Evolutionary conservation across 2,113 vertebrate genomes (phyloP).

Genomic region (Acrocephalus kingi): DNA sequence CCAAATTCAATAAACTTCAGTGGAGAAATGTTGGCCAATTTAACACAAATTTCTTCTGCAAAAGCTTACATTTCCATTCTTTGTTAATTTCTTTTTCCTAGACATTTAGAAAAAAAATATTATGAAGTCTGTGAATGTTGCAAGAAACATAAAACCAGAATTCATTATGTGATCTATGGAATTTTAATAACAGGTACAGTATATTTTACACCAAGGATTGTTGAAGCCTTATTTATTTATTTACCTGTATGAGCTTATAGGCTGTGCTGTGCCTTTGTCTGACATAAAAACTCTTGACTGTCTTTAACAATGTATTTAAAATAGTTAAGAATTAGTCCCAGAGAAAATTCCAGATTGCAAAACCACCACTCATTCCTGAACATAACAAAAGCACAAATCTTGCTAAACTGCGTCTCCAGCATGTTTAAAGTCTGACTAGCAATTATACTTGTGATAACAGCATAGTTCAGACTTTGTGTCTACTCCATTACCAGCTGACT

Average conservation of each 20-base stretch:
- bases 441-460: neutral
- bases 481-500: neutral
- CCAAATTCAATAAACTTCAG: neutral
- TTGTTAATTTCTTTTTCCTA: neutral
- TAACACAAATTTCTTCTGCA: neutral
- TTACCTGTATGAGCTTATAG: neutral
- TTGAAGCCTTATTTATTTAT: neutral
- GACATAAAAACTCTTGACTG: neutral
- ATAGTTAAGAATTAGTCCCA: neutral
- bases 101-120: constrained; percentile 74
- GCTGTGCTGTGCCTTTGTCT: neutral
- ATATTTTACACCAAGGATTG: neutral
- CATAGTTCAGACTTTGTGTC: neutral
- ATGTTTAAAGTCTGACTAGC: neutral
- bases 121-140: constrained; percentile 54
- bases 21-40: neutral
- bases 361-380: neutral
- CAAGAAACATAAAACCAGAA: constrained; percentile 65
- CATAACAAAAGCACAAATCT: neutral
- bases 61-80: neutral
- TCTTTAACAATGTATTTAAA: neutral
- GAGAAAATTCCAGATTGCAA: neutral
- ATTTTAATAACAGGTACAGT: constrained; percentile 78
- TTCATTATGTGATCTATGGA: constrained; percentile 54
- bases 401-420: neutral